These are phyloP conservation scores for Lissocephala sabroskyi DNA, from an alignment of 2,888 invertebrate genomes.

Conservation along the genomic window DNA sequence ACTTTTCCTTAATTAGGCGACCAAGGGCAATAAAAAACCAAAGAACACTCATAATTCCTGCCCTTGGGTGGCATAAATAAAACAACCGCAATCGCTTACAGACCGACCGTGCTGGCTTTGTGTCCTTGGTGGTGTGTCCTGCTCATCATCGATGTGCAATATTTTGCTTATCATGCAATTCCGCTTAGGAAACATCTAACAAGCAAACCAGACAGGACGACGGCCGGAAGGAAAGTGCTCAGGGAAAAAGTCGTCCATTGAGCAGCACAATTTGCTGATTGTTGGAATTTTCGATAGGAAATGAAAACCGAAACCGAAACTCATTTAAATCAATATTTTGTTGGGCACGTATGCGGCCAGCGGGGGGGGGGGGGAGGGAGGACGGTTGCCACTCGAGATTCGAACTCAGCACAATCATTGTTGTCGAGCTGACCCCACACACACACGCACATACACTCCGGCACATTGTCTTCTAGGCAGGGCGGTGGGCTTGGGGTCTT, in stretches of 20 bases:
- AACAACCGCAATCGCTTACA: too few species aligned
- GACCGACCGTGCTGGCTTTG: too few species aligned
- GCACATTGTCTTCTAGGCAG: too few species aligned
- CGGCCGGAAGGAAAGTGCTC: slow-evolving; percentile 36
- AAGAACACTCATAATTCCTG: too few species aligned
- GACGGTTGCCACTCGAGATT: neutral
- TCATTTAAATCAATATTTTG: slow-evolving; percentile 67
- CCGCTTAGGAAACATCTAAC: slow-evolving; percentile 46
- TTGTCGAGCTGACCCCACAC: too few species aligned
- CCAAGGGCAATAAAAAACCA: too few species aligned
- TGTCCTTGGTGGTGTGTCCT: too few species aligned
- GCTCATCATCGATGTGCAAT: slow-evolving; percentile 61
- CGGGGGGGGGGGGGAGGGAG: neutral
- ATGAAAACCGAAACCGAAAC: slow-evolving; percentile 65
- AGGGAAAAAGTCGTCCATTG: slow-evolving; percentile 56
- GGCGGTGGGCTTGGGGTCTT: too few species aligned
- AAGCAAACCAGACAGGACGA: too few species aligned
- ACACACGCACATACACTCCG: too few species aligned
- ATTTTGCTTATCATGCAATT: slow-evolving; percentile 62
- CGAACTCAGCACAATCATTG: neutral
- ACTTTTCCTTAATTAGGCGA: too few species aligned
- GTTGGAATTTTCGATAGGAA: slow-evolving; percentile 59
- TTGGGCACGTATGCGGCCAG: slow-evolving; percentile 54
- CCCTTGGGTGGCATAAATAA: too few species aligned
- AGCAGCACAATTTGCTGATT: slow-evolving; percentile 63